Conservation (phyloP, 2,797 vertebrate species). For the Pantherophis vulpinus region DNA sequence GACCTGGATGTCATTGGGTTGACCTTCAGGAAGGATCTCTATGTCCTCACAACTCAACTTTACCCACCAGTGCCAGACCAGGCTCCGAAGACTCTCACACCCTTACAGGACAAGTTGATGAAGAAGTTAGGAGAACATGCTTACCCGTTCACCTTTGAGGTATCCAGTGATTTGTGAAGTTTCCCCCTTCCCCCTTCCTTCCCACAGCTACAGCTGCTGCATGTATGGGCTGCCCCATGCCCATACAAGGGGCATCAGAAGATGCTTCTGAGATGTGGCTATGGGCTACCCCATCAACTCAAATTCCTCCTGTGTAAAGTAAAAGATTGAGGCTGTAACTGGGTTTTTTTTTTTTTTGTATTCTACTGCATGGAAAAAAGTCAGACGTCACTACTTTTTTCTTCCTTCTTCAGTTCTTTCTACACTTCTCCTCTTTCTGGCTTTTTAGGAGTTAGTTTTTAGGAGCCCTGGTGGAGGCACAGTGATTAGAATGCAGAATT, state of each 20-base stretch:
- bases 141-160: slow-evolving; percentile 84
- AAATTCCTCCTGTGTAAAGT: not conserved
- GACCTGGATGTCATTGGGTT: slow-evolving; percentile 88
- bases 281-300: not conserved
- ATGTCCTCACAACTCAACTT: slow-evolving; percentile 77
- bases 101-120: slow-evolving; percentile 80
- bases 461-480: too few relatives aligned
- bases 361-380: not conserved
- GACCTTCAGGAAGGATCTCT: slow-evolving; percentile 88
- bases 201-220: not conserved
- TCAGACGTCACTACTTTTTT: not conserved
- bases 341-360: too few relatives aligned
- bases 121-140: slow-evolving; percentile 84
- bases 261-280: not conserved
- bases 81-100: slow-evolving; percentile 70
- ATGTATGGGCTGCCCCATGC: not conserved
- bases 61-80: slow-evolving; percentile 69
- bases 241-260: not conserved
- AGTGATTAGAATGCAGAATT: not conserved
- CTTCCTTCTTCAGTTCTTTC: not conserved
- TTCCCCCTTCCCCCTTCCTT: not conserved
- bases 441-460: not conserved
- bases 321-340: not conserved
- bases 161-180: slow-evolving; percentile 36
- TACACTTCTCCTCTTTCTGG: not conserved